These are phyloP conservation scores for Drosophila maculinotata DNA, from an alignment of 2,888 invertebrate species.

Conservation along the genomic window DNA sequence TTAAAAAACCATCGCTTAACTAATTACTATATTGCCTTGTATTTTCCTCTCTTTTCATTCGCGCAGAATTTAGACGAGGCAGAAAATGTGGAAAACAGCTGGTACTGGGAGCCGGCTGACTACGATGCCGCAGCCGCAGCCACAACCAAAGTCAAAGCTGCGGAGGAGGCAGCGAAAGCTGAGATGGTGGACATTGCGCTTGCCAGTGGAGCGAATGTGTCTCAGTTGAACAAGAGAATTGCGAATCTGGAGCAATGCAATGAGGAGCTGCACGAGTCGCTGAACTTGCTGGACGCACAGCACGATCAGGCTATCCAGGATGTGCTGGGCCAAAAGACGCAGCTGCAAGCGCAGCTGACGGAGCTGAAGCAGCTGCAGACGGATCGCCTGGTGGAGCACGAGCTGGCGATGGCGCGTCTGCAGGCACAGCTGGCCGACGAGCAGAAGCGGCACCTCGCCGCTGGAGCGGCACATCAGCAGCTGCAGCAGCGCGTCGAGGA, in stretches of 20 bases:
- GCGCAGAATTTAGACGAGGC: slow-evolving; percentile 69
- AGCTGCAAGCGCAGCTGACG: slow-evolving; percentile 86
- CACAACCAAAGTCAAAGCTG: background rate
- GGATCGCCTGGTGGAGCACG: slow-evolving; percentile 70
- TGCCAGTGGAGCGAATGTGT: slow-evolving; percentile 28
- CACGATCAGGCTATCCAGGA: slow-evolving; percentile 89
- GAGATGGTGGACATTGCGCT: slow-evolving; percentile 59
- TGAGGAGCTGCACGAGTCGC: slow-evolving; percentile 85
- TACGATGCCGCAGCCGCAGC: slow-evolving; percentile 44
- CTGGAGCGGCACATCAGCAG: slow-evolving; percentile 54
- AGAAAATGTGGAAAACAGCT: slow-evolving; percentile 83
- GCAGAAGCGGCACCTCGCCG: slow-evolving; percentile 48
- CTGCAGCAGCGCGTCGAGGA: slow-evolving; percentile 74
- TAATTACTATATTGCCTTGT: too few relatives aligned
- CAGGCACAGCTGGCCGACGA: slow-evolving; percentile 58
- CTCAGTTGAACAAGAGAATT: slow-evolving; percentile 85
- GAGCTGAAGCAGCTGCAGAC: slow-evolving; percentile 82
- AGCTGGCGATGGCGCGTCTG: slow-evolving; percentile 68
- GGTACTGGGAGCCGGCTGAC: slow-evolving; percentile 85
- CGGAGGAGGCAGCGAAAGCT: background rate
- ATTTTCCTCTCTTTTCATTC: background rate
- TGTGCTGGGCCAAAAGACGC: slow-evolving; percentile 86
- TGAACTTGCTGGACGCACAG: slow-evolving; percentile 91
- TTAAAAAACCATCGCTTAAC: too few relatives aligned
- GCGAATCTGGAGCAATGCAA: slow-evolving; percentile 85